These are phyloP conservation scores for Cetonia aurata DNA, from an alignment of 2,888 invertebrate genomes.

Conservation along the genomic window DNA sequence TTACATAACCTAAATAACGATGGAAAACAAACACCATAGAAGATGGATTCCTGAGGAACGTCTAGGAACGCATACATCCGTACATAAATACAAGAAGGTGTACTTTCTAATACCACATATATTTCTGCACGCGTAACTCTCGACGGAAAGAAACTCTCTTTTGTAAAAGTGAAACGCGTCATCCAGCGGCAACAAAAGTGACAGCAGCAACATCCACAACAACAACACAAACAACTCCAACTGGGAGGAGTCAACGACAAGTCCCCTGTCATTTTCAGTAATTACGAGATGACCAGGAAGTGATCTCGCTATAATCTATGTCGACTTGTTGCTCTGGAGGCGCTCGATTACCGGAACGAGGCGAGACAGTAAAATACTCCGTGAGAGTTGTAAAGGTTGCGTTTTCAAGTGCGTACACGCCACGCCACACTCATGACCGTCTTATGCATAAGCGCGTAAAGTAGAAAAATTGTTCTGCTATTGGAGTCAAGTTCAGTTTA, in stretches of 20 bases:
- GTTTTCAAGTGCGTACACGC: not conserved
- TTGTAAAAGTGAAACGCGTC: conserved; percentile 33
- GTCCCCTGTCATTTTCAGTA: not conserved
- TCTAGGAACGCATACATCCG: too few relatives aligned
- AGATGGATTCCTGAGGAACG: too few relatives aligned
- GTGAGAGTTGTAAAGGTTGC: too few relatives aligned
- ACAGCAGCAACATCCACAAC: not conserved
- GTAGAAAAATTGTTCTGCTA: conserved; percentile 27
- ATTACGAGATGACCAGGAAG: conserved; percentile 18
- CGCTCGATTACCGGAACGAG: too few relatives aligned
- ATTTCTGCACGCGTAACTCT: conserved; percentile 15
- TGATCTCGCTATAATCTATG: not conserved
- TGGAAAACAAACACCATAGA: too few relatives aligned
- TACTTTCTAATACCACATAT: conserved; percentile 31
- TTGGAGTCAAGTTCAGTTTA: conserved; percentile 36
- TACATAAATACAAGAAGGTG: not conserved
- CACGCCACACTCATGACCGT: conserved; percentile 22
- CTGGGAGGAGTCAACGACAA: not conserved
- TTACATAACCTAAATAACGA: too few relatives aligned
- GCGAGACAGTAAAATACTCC: too few relatives aligned
- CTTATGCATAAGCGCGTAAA: conserved; percentile 33
- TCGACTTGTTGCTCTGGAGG: too few relatives aligned
- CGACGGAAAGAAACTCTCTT: conserved; percentile 29
- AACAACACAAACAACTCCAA: too few relatives aligned
- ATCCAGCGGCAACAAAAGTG: not conserved